A percentile compares a stretch with the other conserved stretches of the same genome.
Evolutionary conservation across 2,888 invertebrate genomes (phyloP).

Genomic region (Lasioglossum malachurum): DNA sequence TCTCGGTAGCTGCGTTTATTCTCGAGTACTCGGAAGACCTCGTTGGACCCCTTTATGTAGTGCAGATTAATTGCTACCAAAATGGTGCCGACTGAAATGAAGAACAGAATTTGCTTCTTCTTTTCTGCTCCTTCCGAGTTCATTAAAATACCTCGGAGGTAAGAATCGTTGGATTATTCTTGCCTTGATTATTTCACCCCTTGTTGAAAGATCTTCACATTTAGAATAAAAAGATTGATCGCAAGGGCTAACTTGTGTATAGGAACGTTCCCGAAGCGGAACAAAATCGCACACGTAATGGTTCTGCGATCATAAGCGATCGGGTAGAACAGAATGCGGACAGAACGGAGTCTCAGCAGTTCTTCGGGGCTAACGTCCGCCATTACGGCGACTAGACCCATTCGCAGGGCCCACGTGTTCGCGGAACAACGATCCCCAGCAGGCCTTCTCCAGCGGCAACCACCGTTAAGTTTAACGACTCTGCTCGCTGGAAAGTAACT

Average conservation of each 20-base stretch:
- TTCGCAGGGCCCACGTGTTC: conserved; percentile 16
- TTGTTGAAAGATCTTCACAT: neutral
- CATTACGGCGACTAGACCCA: conserved; percentile 9
- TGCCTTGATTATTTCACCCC: no score
- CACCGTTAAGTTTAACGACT: conserved; percentile 57
- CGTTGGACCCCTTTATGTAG: neutral
- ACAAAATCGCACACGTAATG: neutral
- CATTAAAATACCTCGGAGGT: neutral
- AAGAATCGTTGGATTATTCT: neutral
- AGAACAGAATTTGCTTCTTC: neutral
- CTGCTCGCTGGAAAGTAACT: conserved; percentile 47
- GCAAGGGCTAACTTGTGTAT: neutral
- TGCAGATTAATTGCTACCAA: neutral
- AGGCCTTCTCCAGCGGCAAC: conserved; percentile 36
- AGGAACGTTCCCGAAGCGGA: neutral
- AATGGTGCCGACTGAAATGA: neutral
- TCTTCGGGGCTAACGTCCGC: neutral
- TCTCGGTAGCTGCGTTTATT: neutral
- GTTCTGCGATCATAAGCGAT: neutral
- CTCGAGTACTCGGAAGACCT: neutral
- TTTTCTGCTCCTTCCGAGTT: neutral
- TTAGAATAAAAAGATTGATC: neutral
- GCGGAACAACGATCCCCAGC: conserved; percentile 7
- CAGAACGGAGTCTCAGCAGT: neutral
- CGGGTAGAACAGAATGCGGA: neutral